Percentiles rank a stretch among this genome's conserved stretches.
Evolutionary conservation across 2,888 invertebrate species (phyloP).

Genomic region (Rambutsinella grinnellia): DNA sequence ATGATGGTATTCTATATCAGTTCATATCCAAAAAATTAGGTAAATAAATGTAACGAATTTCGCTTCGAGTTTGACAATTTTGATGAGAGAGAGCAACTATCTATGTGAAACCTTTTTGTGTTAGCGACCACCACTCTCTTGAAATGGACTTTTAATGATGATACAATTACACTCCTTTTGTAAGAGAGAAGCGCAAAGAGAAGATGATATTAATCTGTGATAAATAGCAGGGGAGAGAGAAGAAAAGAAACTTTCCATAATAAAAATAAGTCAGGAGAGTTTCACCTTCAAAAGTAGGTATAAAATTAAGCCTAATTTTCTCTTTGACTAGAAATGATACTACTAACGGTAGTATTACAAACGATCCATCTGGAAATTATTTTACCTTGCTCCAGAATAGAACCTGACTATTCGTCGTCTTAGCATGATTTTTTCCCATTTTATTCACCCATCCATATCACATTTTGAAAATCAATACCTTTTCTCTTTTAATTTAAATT

Average conservation of each 20-base stretch:
- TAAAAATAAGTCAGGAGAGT: conserved; percentile 33
- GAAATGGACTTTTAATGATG: background rate
- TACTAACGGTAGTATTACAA: too few species aligned
- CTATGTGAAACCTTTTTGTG: background rate
- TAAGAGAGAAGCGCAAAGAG: conserved; percentile 18
- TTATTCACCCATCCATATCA: too few species aligned
- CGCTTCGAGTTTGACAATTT: conserved; percentile 33
- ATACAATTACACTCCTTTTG: background rate
- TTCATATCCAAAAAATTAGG: conserved; percentile 49
- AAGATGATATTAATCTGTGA: conserved; percentile 17
- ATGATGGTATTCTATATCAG: background rate
- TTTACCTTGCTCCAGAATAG: too few species aligned
- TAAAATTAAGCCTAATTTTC: too few species aligned
- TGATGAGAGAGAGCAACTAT: conserved; percentile 26
- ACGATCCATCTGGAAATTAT: too few species aligned
- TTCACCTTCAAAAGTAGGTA: too few species aligned
- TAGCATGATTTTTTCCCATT: too few species aligned
- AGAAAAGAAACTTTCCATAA: conserved; percentile 34
- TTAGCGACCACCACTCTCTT: background rate
- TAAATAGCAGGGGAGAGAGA: conserved; percentile 20
- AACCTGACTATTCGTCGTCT: too few species aligned
- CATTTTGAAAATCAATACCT: too few species aligned
- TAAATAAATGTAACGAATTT: conserved; percentile 51
- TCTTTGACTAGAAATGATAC: too few species aligned
- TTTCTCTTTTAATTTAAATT: too few species aligned